Conservation (phyloP, 2,797 vertebrate genomes). For the Coreius guichenoti region DNA sequence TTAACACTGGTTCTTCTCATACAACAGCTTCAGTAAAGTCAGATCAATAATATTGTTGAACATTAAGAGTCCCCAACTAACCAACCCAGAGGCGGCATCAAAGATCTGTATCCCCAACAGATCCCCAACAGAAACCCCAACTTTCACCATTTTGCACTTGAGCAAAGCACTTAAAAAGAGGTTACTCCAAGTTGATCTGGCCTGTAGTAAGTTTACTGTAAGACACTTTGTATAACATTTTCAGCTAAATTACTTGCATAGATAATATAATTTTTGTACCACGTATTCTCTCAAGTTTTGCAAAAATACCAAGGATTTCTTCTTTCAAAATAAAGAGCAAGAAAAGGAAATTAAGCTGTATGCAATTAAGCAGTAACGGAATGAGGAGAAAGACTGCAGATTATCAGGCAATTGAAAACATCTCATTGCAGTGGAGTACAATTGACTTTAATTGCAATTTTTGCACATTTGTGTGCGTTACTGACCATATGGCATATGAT, state of each 20-base stretch:
- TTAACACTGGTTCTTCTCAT: too few species aligned
- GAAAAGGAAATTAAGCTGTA: not conserved
- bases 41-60: too few species aligned
- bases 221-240: not conserved
- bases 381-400: not conserved
- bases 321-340: conserved; percentile 40
- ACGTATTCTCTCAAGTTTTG: not conserved
- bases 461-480: not conserved
- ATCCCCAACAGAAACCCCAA: too few species aligned
- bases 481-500: conserved; percentile 29
- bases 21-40: too few species aligned
- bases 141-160: not conserved
- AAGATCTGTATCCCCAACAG: too few species aligned
- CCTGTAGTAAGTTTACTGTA: not conserved
- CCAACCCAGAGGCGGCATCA: not conserved
- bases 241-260: not conserved
- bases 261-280: not conserved
- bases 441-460: conserved; percentile 57
- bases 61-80: too few species aligned
- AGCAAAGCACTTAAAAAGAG: not conserved
- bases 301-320: not conserved
- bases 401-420: conserved; percentile 4
- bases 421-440: conserved; percentile 40
- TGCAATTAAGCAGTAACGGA: not conserved
- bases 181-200: not conserved